These are phyloP conservation scores for Brachionus asplanchnoidis DNA, from an alignment of 1,140 invertebrate genomes.

Conservation along the genomic window DNA sequence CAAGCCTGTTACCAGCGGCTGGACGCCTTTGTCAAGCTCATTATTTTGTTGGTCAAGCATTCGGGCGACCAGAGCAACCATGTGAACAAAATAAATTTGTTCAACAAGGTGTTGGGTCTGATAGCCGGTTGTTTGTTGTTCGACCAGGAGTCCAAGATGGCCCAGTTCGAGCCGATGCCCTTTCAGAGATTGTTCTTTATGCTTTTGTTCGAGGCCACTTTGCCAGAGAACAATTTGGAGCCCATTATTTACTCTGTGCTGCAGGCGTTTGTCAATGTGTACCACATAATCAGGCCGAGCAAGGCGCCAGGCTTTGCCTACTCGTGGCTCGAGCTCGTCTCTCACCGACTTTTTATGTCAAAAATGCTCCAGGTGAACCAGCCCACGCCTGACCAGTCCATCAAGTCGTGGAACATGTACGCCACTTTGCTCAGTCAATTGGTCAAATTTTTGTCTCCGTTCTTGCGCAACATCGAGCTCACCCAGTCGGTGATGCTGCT, in stretches of 20 bases:
- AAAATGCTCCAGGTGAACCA: constrained; percentile 81
- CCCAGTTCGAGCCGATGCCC: constrained; percentile 89
- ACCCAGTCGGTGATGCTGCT: constrained; percentile 55
- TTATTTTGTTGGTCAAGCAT: constrained; percentile 91
- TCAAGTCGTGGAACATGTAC: constrained; percentile 59
- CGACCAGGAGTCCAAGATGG: constrained; percentile 78
- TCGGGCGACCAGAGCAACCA: constrained; percentile 70
- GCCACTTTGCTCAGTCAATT: constrained; percentile 83
- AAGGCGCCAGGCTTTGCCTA: constrained; percentile 93
- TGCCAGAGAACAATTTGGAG: constrained; percentile 75
- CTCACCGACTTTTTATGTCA: constrained; percentile 90
- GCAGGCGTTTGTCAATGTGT: constrained; percentile 44
- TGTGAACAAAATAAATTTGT: constrained; percentile 82
- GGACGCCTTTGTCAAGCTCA: constrained; percentile 88
- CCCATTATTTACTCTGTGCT: constrained; percentile 66
- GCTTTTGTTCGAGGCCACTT: constrained; percentile 76
- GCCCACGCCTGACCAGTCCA: constrained; percentile 9
- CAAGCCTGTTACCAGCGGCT: constrained; percentile 78
- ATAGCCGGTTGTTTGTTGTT: constrained; percentile 86
- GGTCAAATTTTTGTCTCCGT: constrained; percentile 93
- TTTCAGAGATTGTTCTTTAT: constrained; percentile 96
- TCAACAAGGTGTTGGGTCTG: constrained; percentile 91
- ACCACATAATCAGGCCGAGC: constrained; percentile 70
- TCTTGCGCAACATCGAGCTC: constrained; percentile 89
- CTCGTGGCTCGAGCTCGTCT: constrained; percentile 93